phyloP scores from a whole-genome alignment of 92 coral and sea anemone species.

The Blastomussa wellsi region DNA sequence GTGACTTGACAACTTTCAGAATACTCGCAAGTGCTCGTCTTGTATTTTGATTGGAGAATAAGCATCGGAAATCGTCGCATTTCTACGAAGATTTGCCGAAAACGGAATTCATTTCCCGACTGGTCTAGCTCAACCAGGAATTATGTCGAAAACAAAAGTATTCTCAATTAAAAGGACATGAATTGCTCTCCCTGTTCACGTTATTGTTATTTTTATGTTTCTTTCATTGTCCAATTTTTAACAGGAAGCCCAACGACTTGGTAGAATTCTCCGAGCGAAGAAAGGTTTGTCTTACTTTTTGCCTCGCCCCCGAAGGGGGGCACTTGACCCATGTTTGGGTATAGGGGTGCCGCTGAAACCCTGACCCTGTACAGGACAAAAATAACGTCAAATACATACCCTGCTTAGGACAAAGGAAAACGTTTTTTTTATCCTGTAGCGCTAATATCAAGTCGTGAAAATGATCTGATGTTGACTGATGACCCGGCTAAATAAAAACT shows the following conservation, averaged over 20 bases:
- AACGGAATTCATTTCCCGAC: neutral
- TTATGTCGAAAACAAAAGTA: neutral
- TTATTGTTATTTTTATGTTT: neutral
- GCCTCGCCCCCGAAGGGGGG: neutral
- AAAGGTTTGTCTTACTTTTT: constrained; percentile 60
- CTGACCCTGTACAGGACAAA: no score
- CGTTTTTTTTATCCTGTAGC: no score
- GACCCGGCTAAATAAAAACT: no score
- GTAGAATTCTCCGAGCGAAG: constrained; percentile 94
- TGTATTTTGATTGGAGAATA: neutral
- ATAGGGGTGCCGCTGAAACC: no score
- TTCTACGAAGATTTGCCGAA: neutral
- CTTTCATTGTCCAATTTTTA: neutral
- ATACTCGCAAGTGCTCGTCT: neutral
- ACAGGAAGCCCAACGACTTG: constrained; percentile 98
- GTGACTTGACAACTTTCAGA: neutral
- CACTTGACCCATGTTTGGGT: no score
- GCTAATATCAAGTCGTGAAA: no score
- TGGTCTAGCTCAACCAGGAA: neutral
- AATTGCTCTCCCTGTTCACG: neutral
- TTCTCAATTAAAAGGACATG: neutral
- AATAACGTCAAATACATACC: no score
- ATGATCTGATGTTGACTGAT: no score
- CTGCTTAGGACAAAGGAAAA: no score
- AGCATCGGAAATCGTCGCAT: neutral